These are phyloP conservation scores for Campoplex capitator DNA, from an alignment of 2,888 invertebrate genomes.

Conservation along the genomic window DNA sequence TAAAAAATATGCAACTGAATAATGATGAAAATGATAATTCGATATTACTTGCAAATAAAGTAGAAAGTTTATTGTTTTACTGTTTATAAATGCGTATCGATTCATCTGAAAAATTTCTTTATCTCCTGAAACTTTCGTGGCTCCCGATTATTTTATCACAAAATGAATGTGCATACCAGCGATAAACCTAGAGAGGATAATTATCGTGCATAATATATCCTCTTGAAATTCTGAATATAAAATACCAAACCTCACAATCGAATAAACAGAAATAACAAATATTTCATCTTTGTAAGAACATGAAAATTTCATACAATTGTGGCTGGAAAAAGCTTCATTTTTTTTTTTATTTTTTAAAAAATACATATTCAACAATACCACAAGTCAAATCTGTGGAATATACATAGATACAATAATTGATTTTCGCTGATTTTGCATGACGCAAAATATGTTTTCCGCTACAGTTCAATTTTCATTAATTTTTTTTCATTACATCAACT, in stretches of 20 bases:
- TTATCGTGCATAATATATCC: not conserved
- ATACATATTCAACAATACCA: conserved; percentile 69
- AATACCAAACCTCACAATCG: not conserved
- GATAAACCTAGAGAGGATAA: too few relatives aligned
- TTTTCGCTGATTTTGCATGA: conserved; percentile 49
- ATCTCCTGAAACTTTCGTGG: too few relatives aligned
- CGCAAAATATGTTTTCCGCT: not conserved
- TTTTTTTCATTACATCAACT: conserved; percentile 16
- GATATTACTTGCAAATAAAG: too few relatives aligned
- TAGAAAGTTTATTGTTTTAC: too few relatives aligned
- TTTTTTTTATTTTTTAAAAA: conserved; percentile 59
- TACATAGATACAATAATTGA: conserved; percentile 61
- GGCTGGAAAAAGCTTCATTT: conserved; percentile 39
- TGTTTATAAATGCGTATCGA: too few relatives aligned
- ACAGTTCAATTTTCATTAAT: conserved; percentile 16
- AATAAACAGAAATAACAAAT: not conserved
- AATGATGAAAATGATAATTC: too few relatives aligned
- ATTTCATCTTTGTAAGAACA: not conserved
- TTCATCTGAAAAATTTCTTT: too few relatives aligned
- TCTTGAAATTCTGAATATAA: not conserved
- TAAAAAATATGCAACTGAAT: too few relatives aligned
- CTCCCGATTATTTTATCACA: too few relatives aligned
- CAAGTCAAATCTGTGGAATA: conserved; percentile 62
- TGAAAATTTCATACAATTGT: not conserved
- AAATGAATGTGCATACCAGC: too few relatives aligned